A percentile compares a stretch with the other conserved stretches of the same genome.
Conservation (phyloP, 1,140 invertebrate species). For the Hycleus cichorii region DNA sequence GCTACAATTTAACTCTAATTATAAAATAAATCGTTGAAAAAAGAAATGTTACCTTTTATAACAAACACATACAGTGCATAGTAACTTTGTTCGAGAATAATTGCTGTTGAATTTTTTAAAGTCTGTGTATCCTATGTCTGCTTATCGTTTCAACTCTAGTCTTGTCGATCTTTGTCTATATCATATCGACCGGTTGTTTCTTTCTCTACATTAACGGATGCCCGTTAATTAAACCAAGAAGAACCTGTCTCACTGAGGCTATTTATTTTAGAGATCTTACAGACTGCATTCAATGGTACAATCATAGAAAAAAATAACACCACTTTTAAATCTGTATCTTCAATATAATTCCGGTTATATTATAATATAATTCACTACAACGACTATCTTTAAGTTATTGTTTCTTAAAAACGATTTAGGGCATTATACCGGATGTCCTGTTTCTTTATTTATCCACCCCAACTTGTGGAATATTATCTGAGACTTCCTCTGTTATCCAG, state of each 20-base stretch:
- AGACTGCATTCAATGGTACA: slow-evolving; percentile 12
- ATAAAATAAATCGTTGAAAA: too few relatives aligned
- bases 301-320: slow-evolving; percentile 7
- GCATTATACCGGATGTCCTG: slow-evolving; percentile 37
- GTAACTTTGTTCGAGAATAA: slow-evolving; percentile 4
- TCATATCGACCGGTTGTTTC: slow-evolving; percentile 6
- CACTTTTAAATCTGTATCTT: not conserved
- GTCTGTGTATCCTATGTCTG: slow-evolving; percentile 19
- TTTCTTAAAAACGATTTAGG: not conserved
- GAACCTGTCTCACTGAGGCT: slow-evolving; percentile 20
- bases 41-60: too few relatives aligned
- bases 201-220: slow-evolving; percentile 21
- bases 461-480: slow-evolving; percentile 38
- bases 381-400: too few relatives aligned
- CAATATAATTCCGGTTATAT: too few relatives aligned
- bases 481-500: slow-evolving; percentile 32
- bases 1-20: too few relatives aligned
- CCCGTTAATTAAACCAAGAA: slow-evolving; percentile 24
- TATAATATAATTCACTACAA: too few relatives aligned
- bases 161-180: slow-evolving; percentile 6
- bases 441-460: slow-evolving; percentile 31
- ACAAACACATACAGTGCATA: too few relatives aligned
- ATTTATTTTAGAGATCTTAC: slow-evolving; percentile 24
- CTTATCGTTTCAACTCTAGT: slow-evolving; percentile 15
- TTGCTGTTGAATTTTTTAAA: slow-evolving; percentile 13